Evolutionary conservation across 1,140 invertebrate species (phyloP).

Genomic region (Bombyx mandarina): DNA sequence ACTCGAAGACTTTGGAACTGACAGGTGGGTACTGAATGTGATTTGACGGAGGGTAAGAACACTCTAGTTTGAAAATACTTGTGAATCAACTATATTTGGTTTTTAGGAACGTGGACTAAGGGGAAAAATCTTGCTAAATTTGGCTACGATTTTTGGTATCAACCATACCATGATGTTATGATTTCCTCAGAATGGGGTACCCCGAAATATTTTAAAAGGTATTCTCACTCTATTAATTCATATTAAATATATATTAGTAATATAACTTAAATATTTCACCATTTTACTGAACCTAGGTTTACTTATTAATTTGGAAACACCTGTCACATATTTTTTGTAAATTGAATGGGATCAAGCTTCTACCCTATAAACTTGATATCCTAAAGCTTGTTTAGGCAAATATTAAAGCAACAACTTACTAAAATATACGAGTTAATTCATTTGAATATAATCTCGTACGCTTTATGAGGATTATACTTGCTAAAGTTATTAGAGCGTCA

Average conservation of each 20-base stretch:
- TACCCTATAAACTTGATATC: too few relatives aligned
- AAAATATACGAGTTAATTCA: constrained; percentile 7
- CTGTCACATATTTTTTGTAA: too few relatives aligned
- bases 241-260: neutral
- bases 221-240: constrained; percentile 7
- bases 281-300: too few relatives aligned
- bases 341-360: too few relatives aligned
- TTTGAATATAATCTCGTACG: constrained; percentile 7
- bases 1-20: constrained; percentile 83
- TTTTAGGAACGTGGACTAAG: constrained; percentile 77
- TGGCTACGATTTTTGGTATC: constrained; percentile 96
- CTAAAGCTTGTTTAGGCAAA: neutral
- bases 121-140: constrained; percentile 75
- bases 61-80: neutral
- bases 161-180: constrained; percentile 93
- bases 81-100: constrained; percentile 10
- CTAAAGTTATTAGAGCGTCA: constrained; percentile 6
- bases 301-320: too few relatives aligned
- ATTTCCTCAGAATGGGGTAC: constrained; percentile 93
- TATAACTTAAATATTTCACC: neutral
- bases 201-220: constrained; percentile 85
- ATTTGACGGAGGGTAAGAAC: constrained; percentile 5
- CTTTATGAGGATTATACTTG: constrained; percentile 7
- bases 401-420: constrained; percentile 2
- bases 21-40: constrained; percentile 70